These are phyloP conservation scores for Corvus hawaiiensis DNA, from an alignment of 2,113 vertebrate genomes.

Conservation along the genomic window DNA sequence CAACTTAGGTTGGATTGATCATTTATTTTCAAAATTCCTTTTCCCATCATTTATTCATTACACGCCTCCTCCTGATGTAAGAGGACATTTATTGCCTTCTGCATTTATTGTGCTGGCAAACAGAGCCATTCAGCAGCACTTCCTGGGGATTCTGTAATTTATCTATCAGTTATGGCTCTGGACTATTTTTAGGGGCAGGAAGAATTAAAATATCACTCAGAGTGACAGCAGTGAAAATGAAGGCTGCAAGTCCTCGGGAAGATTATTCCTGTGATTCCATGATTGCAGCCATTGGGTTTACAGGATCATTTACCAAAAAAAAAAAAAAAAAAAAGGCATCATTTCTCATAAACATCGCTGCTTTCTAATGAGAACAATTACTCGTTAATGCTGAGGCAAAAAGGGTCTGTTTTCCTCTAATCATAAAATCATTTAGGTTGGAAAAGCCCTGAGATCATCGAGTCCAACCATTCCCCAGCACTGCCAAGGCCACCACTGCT, in stretches of 20 bases:
- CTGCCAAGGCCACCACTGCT: neutral
- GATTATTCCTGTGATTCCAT: neutral
- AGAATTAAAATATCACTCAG: constrained; percentile 80
- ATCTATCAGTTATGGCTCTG: constrained; percentile 60
- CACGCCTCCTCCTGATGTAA: constrained; percentile 69
- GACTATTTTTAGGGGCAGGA: constrained; percentile 69
- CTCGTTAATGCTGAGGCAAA: neutral
- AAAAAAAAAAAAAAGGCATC: too few relatives aligned
- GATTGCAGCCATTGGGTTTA: neutral
- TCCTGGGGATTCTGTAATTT: constrained; percentile 72
- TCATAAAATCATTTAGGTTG: neutral
- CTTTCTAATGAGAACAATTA: constrained; percentile 25
- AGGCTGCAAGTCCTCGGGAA: neutral
- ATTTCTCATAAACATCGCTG: neutral
- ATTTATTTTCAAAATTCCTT: constrained; percentile 70
- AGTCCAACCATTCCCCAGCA: neutral
- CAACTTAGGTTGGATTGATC: constrained; percentile 61
- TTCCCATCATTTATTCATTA: constrained; percentile 80
- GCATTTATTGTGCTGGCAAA: constrained; percentile 70
- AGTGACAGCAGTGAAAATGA: constrained; percentile 68
- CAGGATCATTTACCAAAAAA: neutral
- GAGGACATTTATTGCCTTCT: constrained; percentile 74
- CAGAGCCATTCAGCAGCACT: constrained; percentile 62
- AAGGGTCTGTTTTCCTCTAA: neutral
- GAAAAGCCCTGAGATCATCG: accelerated